These are phyloP conservation scores for Jacana jacana DNA, from an alignment of 2,113 vertebrate genomes.

Conservation along the genomic window DNA sequence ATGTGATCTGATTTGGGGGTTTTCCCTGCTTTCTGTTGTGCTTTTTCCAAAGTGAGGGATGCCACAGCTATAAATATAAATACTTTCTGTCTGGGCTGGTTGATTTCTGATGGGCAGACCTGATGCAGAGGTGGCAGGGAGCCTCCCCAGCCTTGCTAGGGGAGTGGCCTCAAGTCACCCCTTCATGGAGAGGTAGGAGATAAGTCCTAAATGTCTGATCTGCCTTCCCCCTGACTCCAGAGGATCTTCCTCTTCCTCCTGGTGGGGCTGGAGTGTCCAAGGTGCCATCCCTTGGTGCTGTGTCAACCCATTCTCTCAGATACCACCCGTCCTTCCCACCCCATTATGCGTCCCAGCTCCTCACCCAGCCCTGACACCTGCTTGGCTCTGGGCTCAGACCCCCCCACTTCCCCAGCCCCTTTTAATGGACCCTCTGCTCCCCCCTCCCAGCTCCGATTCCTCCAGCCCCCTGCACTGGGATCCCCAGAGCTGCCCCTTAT, in stretches of 20 bases:
- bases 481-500: background rate
- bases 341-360: background rate
- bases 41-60: background rate
- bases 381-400: fast-evolving
- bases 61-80: background rate
- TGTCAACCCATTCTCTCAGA: background rate
- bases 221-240: background rate
- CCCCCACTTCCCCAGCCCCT: background rate
- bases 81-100: background rate
- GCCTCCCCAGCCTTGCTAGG: background rate
- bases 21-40: background rate
- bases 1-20: background rate
- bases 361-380: background rate
- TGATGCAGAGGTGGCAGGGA: background rate
- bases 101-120: background rate
- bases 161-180: background rate
- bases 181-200: background rate
- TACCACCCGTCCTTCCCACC: background rate
- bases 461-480: background rate
- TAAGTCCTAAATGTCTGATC: background rate
- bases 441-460: background rate
- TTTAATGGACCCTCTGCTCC: background rate
- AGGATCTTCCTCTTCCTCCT: background rate
- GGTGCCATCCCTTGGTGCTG: background rate
- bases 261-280: fast-evolving